These are phyloP conservation scores for Napeogenes sylphis DNA, from an alignment of 2,888 invertebrate genomes.

Conservation along the genomic window DNA sequence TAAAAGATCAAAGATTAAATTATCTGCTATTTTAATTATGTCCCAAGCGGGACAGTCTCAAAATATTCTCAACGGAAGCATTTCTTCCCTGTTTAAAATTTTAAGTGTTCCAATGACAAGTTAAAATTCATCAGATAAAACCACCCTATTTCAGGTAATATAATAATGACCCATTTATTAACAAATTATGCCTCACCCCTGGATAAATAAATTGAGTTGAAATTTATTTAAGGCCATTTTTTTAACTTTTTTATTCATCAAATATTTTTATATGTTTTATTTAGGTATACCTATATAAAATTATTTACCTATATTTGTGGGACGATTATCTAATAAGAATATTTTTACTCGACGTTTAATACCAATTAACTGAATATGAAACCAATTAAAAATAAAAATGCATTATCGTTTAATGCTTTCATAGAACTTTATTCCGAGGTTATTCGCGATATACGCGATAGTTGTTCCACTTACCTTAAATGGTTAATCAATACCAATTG, in stretches of 20 bases:
- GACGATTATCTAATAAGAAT: too few species aligned
- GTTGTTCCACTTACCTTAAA: slow-evolving; percentile 17
- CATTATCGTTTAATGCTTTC: too few species aligned
- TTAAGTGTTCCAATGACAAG: slow-evolving; percentile 58
- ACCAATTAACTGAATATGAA: too few species aligned
- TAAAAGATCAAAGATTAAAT: background rate
- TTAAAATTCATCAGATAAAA: slow-evolving; percentile 70
- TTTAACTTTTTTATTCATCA: background rate
- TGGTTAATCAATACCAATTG: slow-evolving; percentile 19
- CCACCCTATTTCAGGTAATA: slow-evolving; percentile 58
- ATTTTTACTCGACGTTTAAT: too few species aligned
- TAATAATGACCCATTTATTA: slow-evolving; percentile 72
- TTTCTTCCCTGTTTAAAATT: slow-evolving; percentile 54
- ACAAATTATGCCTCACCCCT: slow-evolving; percentile 62
- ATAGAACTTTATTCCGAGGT: background rate
- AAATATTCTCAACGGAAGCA: slow-evolving; percentile 17
- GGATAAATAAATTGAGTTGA: background rate
- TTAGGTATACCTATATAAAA: background rate
- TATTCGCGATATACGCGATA: too few species aligned
- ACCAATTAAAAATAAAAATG: too few species aligned
- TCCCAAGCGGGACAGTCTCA: background rate
- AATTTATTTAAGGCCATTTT: background rate
- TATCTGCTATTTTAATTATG: background rate
- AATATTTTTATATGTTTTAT: background rate
- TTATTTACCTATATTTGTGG: too few species aligned